Conservation (phyloP, 1,140 invertebrate genomes). For the Euborellia annulipes region DNA sequence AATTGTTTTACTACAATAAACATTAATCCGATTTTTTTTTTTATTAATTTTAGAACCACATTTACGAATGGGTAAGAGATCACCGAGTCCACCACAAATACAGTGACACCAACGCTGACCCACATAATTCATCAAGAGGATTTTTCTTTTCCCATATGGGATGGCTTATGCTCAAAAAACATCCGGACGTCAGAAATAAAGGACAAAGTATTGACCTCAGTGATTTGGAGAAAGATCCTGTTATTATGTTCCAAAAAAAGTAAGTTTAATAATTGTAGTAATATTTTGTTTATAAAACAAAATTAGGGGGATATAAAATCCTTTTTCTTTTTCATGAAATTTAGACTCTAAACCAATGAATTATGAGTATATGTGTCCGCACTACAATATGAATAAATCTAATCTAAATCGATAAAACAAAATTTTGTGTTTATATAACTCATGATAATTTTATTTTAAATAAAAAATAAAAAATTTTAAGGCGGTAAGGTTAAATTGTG, state of each 20-base stretch:
- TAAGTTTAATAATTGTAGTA: constrained; percentile 9
- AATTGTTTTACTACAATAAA: too few species aligned
- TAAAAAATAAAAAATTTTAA: too few species aligned
- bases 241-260: constrained; percentile 35
- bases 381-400: too few species aligned
- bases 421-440: too few species aligned
- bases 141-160: constrained; percentile 25
- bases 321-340: too few species aligned
- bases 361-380: background rate
- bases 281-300: too few species aligned
- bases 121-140: constrained; percentile 21
- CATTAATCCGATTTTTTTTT: too few species aligned
- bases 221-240: constrained; percentile 37
- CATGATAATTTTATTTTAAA: too few species aligned
- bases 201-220: constrained; percentile 35
- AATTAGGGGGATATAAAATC: too few species aligned
- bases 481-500: too few species aligned
- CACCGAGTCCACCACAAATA: constrained; percentile 23
- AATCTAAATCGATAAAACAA: too few species aligned
- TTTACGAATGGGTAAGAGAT: constrained; percentile 16
- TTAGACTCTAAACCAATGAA: too few species aligned
- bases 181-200: constrained; percentile 28
- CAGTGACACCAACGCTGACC: constrained; percentile 22
- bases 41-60: constrained; percentile 8
- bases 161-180: constrained; percentile 21